Percentiles rank a stretch among this genome's conserved stretches.
phyloP scores from a whole-genome alignment of 2,888 invertebrate genomes.

The Rapana venosa region DNA sequence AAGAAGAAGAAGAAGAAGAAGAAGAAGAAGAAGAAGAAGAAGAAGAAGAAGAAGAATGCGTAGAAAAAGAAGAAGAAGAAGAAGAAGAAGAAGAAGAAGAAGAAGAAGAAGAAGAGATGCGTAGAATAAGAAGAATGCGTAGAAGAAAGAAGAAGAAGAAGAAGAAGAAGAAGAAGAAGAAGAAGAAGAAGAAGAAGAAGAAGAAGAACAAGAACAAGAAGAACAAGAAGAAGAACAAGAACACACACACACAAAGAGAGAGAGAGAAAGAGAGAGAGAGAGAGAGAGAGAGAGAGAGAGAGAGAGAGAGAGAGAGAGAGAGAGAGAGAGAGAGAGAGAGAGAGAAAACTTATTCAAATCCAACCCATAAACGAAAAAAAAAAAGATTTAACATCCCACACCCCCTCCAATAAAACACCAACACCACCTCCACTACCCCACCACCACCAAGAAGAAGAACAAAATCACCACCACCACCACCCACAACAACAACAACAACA shows the following conservation, averaged over 20 bases:
- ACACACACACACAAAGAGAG: background rate
- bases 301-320: conserved; percentile 9
- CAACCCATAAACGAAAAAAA: background rate
- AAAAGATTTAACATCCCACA: background rate
- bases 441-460: too few relatives aligned
- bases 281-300: background rate
- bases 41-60: background rate
- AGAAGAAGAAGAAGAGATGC: background rate
- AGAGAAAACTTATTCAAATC: background rate
- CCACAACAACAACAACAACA: too few relatives aligned
- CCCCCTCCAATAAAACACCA: background rate
- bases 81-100: background rate
- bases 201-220: background rate
- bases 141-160: background rate
- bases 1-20: background rate
- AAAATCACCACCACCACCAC: too few relatives aligned
- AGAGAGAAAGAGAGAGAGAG: too few relatives aligned
- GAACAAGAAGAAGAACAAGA: background rate
- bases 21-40: background rate
- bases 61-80: background rate
- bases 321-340: conserved; percentile 9
- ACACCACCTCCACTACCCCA: too few relatives aligned
- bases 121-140: too few relatives aligned
- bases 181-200: background rate
- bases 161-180: background rate